Conservation (phyloP, 2,113 vertebrate species). For the Zootoca vivipara region DNA sequence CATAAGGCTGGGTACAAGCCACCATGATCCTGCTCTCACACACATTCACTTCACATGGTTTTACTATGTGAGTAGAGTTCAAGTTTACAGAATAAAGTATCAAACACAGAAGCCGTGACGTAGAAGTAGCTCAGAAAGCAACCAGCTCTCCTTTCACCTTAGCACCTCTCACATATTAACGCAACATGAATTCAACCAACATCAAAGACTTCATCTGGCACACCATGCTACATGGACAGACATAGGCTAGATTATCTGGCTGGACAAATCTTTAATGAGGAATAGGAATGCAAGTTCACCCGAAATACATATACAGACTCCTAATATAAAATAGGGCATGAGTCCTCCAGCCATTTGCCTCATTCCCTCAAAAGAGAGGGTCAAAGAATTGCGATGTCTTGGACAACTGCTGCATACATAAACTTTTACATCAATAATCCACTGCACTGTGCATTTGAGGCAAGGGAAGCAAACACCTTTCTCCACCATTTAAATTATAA, state of each 20-base stretch:
- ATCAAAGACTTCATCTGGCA: neutral
- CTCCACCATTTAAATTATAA: neutral
- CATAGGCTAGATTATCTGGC: neutral
- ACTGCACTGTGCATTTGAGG: neutral
- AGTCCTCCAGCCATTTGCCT: too few relatives aligned
- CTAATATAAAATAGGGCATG: neutral
- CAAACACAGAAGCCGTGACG: neutral
- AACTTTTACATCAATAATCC: too few relatives aligned
- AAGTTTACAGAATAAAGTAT: neutral
- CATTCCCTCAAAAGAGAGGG: neutral
- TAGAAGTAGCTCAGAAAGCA: neutral
- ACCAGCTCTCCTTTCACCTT: neutral
- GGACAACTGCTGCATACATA: neutral
- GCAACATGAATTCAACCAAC: neutral
- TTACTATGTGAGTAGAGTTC: neutral
- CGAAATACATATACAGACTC: too few relatives aligned
- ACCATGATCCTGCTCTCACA: neutral
- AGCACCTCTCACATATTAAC: neutral
- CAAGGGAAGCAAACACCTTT: neutral
- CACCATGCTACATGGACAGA: neutral
- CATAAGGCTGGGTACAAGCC: too few relatives aligned
- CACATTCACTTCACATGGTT: neutral
- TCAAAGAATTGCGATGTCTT: neutral
- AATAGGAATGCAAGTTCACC: neutral
- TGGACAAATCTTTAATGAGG: neutral